These are phyloP conservation scores for Hirtodrosophila duncani DNA, from an alignment of 2,888 invertebrate species.

Conservation along the genomic window DNA sequence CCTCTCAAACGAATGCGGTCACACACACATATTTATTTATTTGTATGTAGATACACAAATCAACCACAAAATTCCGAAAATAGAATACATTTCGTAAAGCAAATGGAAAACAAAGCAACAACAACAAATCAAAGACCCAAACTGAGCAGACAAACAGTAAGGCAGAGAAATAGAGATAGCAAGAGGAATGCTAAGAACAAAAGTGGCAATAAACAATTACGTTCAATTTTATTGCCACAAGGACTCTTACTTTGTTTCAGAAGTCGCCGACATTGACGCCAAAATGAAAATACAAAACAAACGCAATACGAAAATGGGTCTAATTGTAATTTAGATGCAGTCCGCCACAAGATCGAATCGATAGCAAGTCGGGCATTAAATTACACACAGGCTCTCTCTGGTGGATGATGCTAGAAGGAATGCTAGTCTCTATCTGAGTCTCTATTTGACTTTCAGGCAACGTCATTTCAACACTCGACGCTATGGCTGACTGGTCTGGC, in stretches of 20 bases:
- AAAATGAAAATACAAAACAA: conserved; percentile 16
- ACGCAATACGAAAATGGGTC: conserved; percentile 31
- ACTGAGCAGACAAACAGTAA: conserved; percentile 12
- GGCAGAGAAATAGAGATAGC: conserved; percentile 1
- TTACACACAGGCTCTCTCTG: conserved; percentile 29
- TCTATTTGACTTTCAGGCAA: too few species aligned
- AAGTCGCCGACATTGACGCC: conserved; percentile 1
- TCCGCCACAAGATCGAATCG: conserved; percentile 30
- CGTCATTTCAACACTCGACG: too few species aligned
- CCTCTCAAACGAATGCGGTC: too few species aligned
- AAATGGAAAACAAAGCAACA: conserved; percentile 17
- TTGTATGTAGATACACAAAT: conserved; percentile 43
- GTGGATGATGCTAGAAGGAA: too few species aligned
- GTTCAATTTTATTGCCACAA: conserved; percentile 47
- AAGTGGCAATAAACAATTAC: conserved; percentile 49
- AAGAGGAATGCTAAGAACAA: not conserved
- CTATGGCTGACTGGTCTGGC: conserved; percentile 23
- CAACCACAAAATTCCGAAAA: conserved; percentile 26
- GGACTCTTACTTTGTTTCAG: conserved; percentile 28
- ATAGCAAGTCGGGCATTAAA: conserved; percentile 41
- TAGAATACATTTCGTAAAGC: not conserved
- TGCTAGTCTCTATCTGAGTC: not conserved
- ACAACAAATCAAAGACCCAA: conserved; percentile 12
- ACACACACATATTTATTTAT: too few species aligned
- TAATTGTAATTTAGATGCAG: conserved; percentile 66